Evolutionary conservation across 1,140 invertebrate species (phyloP), one percentile per base, ranked within the genome.

Genomic region (Gryllus bimaculatus): DNA sequence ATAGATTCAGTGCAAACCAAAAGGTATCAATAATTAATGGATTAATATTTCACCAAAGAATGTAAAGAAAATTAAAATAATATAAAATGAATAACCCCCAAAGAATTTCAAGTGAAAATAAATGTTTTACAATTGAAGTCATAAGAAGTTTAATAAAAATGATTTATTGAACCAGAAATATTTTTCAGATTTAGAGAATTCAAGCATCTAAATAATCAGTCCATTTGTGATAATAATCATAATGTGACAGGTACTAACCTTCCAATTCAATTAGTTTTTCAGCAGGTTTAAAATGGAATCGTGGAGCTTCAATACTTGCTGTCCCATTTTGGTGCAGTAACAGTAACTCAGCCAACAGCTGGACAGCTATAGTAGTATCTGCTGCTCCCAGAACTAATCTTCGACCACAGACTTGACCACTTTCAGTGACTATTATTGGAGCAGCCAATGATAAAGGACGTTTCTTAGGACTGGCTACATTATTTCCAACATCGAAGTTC

Each of bases 361-460:
- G 86, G 12, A 82, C 82, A 21, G 85, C 85, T 76, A 82, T 80
- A 8, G 83, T 81, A 21, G 85, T 82, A 82, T 86, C 84, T 77
- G 84, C 85, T 39, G 83, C 81, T 73, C 86, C 86, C n/a, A 86
- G 82, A 1, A 86, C 81, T 74, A 87, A 82, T 80, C 86, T 79
- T 76, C 84, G 82, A n/a, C 85, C 86, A 82, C 87, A 87, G 75
- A 87, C 82, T 78, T 81, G 81, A 66, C 82, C 82, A 20, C 76
- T 82, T 81, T 88, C 84, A 13, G 83, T 83, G 66, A 85, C 82
- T 78, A 87, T 85, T n/a, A 88, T 49, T 15, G 87, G 86, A 66
- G 85, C 80, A 20, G 82, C 82, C 12, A 79, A 81, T 15, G 78
- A 77, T 74, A 80, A 79, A 79, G 83, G 54, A 47, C 78, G 80